Conservation (phyloP, 2,888 invertebrate species). For the Andrena flavipes region DNA sequence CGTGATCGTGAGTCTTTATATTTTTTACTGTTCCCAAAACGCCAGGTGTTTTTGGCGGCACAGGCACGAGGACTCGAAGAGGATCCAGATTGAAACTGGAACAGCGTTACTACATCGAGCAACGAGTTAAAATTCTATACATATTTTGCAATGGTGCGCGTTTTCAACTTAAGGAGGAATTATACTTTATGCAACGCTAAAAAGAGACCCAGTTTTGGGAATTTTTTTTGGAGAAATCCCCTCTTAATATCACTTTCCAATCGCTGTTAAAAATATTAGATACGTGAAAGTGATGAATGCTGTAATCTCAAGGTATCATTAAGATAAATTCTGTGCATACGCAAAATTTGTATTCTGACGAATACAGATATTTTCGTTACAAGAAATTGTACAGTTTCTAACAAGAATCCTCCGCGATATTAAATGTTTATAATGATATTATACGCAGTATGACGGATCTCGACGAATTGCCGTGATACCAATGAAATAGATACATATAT, state of each 20-base stretch:
- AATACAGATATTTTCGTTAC: not conserved
- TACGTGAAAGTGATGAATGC: no score
- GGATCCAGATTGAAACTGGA: not conserved
- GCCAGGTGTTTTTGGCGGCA: conserved; percentile 31
- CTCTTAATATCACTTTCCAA: no score
- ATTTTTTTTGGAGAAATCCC: no score
- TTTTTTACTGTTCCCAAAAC: conserved; percentile 4
- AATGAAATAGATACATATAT: no score
- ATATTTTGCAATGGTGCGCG: no score
- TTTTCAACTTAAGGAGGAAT: no score
- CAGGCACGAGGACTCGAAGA: not conserved
- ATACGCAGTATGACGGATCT: not conserved
- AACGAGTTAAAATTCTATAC: no score
- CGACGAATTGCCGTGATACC: not conserved
- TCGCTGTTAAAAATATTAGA: no score
- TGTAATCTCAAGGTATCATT: no score
- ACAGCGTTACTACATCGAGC: no score
- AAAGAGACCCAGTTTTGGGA: no score
- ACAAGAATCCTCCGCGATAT: not conserved
- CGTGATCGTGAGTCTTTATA: not conserved
- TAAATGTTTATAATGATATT: not conserved
- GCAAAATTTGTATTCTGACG: not conserved
- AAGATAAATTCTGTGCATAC: not conserved
- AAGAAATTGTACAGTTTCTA: not conserved
- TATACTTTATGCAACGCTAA: no score